phyloP scores from a whole-genome alignment of 2,797 vertebrate genomes.

The Falco concolor region DNA sequence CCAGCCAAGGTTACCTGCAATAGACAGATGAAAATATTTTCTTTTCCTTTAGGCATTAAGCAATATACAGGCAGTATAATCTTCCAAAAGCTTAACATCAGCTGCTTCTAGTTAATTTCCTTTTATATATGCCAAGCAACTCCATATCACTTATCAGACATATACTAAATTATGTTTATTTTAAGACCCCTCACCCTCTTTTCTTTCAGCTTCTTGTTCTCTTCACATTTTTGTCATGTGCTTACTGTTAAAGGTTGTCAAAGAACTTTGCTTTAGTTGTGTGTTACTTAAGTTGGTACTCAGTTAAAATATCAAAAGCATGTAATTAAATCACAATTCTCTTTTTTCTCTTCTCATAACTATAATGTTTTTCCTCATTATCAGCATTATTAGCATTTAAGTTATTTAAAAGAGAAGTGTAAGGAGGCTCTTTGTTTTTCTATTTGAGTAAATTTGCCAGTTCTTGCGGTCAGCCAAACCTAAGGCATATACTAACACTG shows the following conservation, averaged over 20 bases:
- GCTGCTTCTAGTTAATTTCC: neutral
- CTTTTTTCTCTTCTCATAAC: neutral
- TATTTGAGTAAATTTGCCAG: neutral
- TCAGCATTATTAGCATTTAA: neutral
- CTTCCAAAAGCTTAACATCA: neutral
- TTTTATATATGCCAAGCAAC: neutral
- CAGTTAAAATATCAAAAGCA: neutral
- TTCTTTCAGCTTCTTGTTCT: neutral
- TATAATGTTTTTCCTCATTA: neutral
- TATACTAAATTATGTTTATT: neutral
- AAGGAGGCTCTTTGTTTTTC: neutral
- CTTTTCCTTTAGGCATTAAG: neutral
- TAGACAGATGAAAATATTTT: neutral
- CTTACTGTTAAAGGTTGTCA: neutral
- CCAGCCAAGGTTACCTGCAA: neutral
- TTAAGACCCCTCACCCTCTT: neutral
- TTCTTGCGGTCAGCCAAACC: neutral
- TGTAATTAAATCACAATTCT: neutral
- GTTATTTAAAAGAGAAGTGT: neutral
- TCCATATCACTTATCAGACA: neutral
- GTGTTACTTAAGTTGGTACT: neutral
- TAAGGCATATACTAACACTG: neutral
- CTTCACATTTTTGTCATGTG: neutral
- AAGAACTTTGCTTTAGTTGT: neutral
- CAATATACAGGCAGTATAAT: neutral